Evolutionary conservation across 2,888 invertebrate genomes (phyloP), one percentile per base, ranked within the genome.

Genomic region (Ophraella communa): DNA sequence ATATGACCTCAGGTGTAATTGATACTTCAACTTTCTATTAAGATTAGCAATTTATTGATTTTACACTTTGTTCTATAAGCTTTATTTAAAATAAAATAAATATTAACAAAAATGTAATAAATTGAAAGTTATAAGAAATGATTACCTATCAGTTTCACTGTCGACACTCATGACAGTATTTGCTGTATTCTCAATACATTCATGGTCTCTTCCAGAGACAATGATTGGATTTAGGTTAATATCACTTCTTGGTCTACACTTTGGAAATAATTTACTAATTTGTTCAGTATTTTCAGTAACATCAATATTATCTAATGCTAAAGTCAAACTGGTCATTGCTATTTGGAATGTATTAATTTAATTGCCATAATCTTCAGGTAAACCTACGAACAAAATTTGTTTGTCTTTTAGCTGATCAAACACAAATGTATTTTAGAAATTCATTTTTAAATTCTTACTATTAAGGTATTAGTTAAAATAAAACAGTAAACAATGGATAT

Each of bases 201-300:
- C 80, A 82, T 82, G 78, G 73, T 81, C 80, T 76, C 78, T 78
- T 71, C 72, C 77, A 70, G 79, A 74, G 71, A 77, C 74, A 73
- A 82, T 79, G 70, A 84, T 81, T 53, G 84, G 83, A 81, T 86
- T 86, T 74, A 86, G 80, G 81, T 86, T 86, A 76, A 85, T 83
- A 81, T 86, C 86, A 76, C 84, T 84, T 79, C 88, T 86, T 74
- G 92, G 93, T 77, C 92, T 88, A 85, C 93, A 93, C 90, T 93
- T 93, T 78, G 93, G 93, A 85, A 93, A 94, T 78, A 93, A 87
- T 82, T 91, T 87, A 80, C 91, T 91, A 84, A 94, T 92, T 84
- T 91, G 89, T 86, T 92, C 92, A 84, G 85, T 82, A 79, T 82
- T 83, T 80, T 84, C 85, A 78, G 79, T 80, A 76, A 82, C 82